Evolutionary conservation across 2,888 invertebrate genomes (phyloP).

Genomic region (Netelia fuscicornis): DNA sequence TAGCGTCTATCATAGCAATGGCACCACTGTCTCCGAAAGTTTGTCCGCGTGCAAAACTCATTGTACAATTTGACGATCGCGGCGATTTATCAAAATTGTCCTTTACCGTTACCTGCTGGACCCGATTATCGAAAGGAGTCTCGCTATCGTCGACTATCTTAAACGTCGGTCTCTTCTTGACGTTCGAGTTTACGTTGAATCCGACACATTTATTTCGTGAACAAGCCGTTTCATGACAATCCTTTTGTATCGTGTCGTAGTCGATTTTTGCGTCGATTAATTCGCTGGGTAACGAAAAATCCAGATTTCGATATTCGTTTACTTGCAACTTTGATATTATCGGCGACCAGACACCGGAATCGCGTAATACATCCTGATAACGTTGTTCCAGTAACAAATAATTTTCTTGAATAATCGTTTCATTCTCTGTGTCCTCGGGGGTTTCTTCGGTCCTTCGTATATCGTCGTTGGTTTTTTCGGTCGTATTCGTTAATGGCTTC

Average conservation of each 20-base stretch:
- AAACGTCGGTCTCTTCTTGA: slow-evolving; percentile 81
- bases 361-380: neutral
- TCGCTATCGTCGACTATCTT: slow-evolving; percentile 80
- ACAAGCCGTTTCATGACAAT: neutral
- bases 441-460: slow-evolving; percentile 23
- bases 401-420: slow-evolving; percentile 79
- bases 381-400: slow-evolving; percentile 74
- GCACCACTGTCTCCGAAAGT: slow-evolving; percentile 26
- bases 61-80: slow-evolving; percentile 21
- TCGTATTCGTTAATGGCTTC: slow-evolving; percentile 42
- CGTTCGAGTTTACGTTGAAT: slow-evolving; percentile 75
- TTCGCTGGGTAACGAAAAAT: slow-evolving; percentile 29
- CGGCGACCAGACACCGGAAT: slow-evolving; percentile 7
- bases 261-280: slow-evolving; percentile 74
- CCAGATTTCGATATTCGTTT: slow-evolving; percentile 60
- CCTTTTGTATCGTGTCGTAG: slow-evolving; percentile 78
- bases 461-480: slow-evolving; percentile 43
- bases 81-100: slow-evolving; percentile 44
- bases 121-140: slow-evolving; percentile 69
- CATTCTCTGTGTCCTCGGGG: slow-evolving; percentile 69
- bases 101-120: slow-evolving; percentile 2
- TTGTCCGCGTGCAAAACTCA: slow-evolving; percentile 23
- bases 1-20: slow-evolving; percentile 24
- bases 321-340: slow-evolving; percentile 67
- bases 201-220: slow-evolving; percentile 48